These are phyloP conservation scores for Ciconia nigra DNA, from an alignment of 2,797 vertebrate species.

Conservation along the genomic window DNA sequence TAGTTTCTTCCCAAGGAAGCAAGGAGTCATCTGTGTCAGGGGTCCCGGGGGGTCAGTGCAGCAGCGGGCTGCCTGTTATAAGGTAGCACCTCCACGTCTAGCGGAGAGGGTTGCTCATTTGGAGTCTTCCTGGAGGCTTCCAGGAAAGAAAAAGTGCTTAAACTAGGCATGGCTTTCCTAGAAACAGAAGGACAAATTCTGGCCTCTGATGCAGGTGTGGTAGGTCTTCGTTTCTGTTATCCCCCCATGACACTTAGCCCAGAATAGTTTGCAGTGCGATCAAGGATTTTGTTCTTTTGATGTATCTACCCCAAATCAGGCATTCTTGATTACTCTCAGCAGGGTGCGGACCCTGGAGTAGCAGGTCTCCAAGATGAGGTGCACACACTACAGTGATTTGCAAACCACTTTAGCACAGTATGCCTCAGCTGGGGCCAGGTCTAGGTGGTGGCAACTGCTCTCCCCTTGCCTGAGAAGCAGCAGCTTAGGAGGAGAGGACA, in stretches of 20 bases:
- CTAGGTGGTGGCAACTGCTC: background rate
- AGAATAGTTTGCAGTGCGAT: background rate
- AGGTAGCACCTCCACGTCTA: background rate
- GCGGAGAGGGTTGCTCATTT: background rate
- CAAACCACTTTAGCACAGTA: background rate
- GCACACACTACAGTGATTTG: background rate
- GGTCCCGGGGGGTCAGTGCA: background rate
- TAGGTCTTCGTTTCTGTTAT: background rate
- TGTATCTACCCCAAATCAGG: background rate
- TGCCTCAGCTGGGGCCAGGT: background rate
- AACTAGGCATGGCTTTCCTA: background rate
- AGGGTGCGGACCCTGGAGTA: background rate
- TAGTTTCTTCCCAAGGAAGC: background rate
- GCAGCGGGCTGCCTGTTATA: background rate
- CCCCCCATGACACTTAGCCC: background rate
- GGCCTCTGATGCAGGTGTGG: background rate
- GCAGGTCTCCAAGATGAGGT: background rate
- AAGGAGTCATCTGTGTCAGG: fast-evolving
- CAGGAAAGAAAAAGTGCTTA: background rate
- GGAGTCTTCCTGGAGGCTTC: background rate
- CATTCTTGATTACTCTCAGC: background rate
- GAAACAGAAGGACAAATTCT: background rate
- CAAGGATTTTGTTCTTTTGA: background rate
- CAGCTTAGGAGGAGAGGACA: background rate
- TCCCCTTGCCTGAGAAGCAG: background rate